A percentile compares a stretch with the other conserved stretches of the same genome.
Evolutionary conservation across 2,797 vertebrate genomes (phyloP).

Genomic region (Enteromius fasciolatus): DNA sequence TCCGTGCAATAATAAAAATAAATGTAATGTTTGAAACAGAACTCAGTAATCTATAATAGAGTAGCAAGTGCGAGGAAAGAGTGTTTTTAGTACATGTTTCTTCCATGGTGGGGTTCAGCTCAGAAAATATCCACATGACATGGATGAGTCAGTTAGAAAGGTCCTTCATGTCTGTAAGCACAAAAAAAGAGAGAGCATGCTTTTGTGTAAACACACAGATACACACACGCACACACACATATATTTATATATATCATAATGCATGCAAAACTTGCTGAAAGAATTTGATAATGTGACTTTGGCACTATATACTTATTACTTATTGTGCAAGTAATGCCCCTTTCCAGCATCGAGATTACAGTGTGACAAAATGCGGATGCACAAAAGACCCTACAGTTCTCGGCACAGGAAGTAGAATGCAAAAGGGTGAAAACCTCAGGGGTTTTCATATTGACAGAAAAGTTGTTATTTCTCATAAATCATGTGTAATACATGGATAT

Average conservation of each 20-base stretch:
- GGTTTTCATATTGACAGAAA: constrained; percentile 7
- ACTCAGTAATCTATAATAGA: neutral
- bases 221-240: too few relatives aligned
- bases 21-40: neutral
- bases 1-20: neutral
- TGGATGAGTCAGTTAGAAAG: constrained; percentile 12
- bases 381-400: constrained; percentile 19
- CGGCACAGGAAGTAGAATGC: constrained; percentile 23
- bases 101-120: constrained; percentile 31
- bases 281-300: neutral
- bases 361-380: neutral
- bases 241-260: neutral
- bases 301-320: too few relatives aligned
- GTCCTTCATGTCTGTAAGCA: constrained; percentile 21
- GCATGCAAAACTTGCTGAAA: neutral
- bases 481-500: neutral
- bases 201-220: neutral
- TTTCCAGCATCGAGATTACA: neutral
- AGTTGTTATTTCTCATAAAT: constrained; percentile 34
- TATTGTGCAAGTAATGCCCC: neutral
- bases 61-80: neutral
- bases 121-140: constrained; percentile 25
- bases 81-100: constrained; percentile 55
- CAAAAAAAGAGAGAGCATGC: neutral
- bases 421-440: constrained; percentile 25